Base-by-base conservation (phyloP, 37 sponge, comb jelly and placozoan genomes). In the Tethya wilhelma region DNA sequence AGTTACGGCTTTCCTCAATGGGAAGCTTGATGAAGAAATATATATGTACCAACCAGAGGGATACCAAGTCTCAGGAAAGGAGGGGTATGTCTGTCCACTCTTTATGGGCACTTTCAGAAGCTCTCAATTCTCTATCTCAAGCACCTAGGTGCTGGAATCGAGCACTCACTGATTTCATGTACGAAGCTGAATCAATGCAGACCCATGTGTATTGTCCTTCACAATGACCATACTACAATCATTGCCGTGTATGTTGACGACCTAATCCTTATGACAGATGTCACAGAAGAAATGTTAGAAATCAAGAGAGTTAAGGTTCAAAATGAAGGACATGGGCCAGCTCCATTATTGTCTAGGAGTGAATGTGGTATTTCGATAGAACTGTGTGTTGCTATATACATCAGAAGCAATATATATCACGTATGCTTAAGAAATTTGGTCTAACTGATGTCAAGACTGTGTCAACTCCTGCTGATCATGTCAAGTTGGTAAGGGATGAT, bases 161-260 rank as follows among this genome's bases (percentile, higher is more conserved):
- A 20, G 75, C 37, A 3, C 14, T 75, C 3, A 20, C 4, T 33
- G 60, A 75, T 2, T 56, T 34, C 37, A 58, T 75, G 75, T n/a
- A 44, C 3, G 6, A 6, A 34, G 19, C 44, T 71, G 46, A 30
- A n/a, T 71, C 44, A 12, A 42, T 17, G 2, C 80, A 79, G 32
- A 67, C 36, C 8, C 5, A 4, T 7, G 83, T 64, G 23, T 73
- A 82, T 59, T 39, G 31, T 72, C 22, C 64, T 5, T 32, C 7
- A 7, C 33, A 39, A 22, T 31, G 83, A 57, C 8, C 39, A 46
- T 29, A 33, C 42, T 22, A 42, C 62, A 31, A 67, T 85, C 29
- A 62, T 86, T 30, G 82, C 82, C 25, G 73, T 71, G 20, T 81
- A 81, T 44, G 73, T 81, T 30, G 82, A 81, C 59, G 82, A 72